Percentiles rank a stretch among this genome's conserved stretches.
These are phyloP conservation scores for Miniopterus natalensis DNA, from an alignment of 2,113 vertebrate species.

Conservation along the genomic window DNA sequence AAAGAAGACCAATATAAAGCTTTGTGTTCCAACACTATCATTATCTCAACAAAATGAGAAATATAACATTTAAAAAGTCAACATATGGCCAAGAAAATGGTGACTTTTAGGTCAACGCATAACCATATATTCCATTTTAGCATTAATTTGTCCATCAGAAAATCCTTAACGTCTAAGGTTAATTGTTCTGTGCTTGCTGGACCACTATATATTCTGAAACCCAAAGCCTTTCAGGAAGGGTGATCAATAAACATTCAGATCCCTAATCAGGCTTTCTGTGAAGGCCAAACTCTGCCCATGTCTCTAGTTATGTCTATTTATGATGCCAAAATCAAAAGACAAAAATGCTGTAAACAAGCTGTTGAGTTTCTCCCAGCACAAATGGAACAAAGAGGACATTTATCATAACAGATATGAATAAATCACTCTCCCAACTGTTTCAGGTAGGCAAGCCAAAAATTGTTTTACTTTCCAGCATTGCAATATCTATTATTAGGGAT, in stretches of 20 bases:
- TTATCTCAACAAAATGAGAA: constrained; percentile 49
- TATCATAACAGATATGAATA: constrained; percentile 47
- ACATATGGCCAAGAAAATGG: neutral
- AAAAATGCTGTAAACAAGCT: constrained; percentile 63
- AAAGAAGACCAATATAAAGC: constrained; percentile 18
- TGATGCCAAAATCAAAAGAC: constrained; percentile 49
- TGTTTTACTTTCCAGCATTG: neutral
- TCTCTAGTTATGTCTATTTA: constrained; percentile 43
- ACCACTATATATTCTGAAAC: neutral
- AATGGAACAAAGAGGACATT: constrained; percentile 65
- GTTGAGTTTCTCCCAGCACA: constrained; percentile 31
- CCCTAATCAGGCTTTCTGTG: constrained; percentile 4
- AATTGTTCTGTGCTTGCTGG: neutral
- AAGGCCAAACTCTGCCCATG: neutral
- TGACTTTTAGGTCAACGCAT: neutral
- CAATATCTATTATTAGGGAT: constrained; percentile 27
- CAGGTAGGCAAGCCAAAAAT: constrained; percentile 50
- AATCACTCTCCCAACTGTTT: constrained; percentile 51
- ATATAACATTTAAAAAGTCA: neutral
- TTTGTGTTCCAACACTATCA: neutral
- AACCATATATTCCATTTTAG: neutral
- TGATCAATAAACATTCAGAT: neutral
- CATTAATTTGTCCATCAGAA: neutral
- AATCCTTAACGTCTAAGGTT: neutral
- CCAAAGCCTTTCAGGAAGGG: neutral